Evolutionary conservation across 2,113 vertebrate species (phyloP).

Genomic region (Anhinga anhinga): DNA sequence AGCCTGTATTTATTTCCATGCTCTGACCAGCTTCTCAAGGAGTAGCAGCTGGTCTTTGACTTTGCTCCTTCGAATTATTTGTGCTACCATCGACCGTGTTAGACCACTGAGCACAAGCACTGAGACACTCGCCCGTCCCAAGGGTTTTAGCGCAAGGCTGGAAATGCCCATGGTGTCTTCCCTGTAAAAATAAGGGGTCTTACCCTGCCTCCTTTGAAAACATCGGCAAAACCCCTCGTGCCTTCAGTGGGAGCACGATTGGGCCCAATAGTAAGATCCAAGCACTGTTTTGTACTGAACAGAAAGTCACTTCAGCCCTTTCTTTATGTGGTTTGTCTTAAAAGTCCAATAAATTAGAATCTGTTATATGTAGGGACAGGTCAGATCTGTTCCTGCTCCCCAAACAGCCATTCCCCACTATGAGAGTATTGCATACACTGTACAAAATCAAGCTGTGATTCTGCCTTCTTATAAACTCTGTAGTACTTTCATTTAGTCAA

Average conservation of each 20-base stretch:
- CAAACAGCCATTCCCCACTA: constrained; percentile 8
- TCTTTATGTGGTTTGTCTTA: background rate
- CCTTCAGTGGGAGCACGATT: background rate
- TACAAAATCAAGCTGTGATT: constrained; percentile 31
- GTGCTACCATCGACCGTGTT: accelerated
- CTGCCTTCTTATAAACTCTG: background rate
- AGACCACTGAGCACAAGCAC: background rate
- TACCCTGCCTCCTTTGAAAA: background rate
- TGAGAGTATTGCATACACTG: background rate
- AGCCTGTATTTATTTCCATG: background rate
- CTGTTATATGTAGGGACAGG: background rate
- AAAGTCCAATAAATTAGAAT: background rate
- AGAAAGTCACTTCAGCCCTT: constrained; percentile 5
- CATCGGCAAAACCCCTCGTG: background rate
- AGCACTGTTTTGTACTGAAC: background rate
- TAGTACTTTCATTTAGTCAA: constrained; percentile 9
- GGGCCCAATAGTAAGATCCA: background rate
- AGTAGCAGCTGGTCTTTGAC: background rate
- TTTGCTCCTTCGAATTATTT: background rate
- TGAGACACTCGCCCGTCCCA: background rate
- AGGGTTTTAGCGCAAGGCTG: background rate
- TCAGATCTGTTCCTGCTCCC: constrained; percentile 8
- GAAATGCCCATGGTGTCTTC: background rate
- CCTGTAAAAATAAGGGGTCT: background rate
- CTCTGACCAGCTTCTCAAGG: background rate